Base-by-base conservation (phyloP, 2,797 vertebrate species). In the Sylvia borin region DNA sequence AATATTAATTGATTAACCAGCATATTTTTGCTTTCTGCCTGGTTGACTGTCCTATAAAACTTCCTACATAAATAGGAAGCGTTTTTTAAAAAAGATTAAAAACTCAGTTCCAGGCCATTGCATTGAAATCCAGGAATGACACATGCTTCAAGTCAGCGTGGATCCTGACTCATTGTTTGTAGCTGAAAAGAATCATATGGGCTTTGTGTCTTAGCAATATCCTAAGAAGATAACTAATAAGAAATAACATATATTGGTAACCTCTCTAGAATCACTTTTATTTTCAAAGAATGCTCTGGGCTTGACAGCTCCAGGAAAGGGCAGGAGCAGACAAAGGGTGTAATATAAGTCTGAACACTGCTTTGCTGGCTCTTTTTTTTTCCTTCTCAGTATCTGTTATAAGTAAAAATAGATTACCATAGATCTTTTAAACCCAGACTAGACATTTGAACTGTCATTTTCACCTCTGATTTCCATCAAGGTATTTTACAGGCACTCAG, bases 391-490 rank as follows among this genome's bases (percentile, higher is more conserved):
- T 91, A 79, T 95, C 95, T 96, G 89, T 94, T 97, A 94, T 94
- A 97, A 96, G 97, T 88, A 95, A 95, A 97, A 97, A 98, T 97
- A 97, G 91, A 98, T 98, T 98, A 97, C 85, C 88, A 62, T 92
- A 94, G 96, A 93, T 96, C 97, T 98, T 97, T 98, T 97, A 97
- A 98, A 97, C 96, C 83, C 86, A 96, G 96, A 97, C 95, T 68
- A 98, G 97, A 98, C 97, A 98, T 98, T 96, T 98, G 97, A 98
- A 98, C 98, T 98, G 97, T 98, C 97, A 97, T 97, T 98, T 98
- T 98, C 97, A 98, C 97, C 97, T 98, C 97, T 98, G 97, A 98
- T 98, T 98, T 97, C 97, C 93, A 97, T 97, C 97, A 98, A 97
- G 97, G 96, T 97, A 98, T 98, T 97, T 97, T 97, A 97, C 94